Evolutionary conservation across 35 echinoderm and acorn worm genomes (phyloP), one percentile per base, ranked within the genome.

Genomic region (Diadema setosum): DNA sequence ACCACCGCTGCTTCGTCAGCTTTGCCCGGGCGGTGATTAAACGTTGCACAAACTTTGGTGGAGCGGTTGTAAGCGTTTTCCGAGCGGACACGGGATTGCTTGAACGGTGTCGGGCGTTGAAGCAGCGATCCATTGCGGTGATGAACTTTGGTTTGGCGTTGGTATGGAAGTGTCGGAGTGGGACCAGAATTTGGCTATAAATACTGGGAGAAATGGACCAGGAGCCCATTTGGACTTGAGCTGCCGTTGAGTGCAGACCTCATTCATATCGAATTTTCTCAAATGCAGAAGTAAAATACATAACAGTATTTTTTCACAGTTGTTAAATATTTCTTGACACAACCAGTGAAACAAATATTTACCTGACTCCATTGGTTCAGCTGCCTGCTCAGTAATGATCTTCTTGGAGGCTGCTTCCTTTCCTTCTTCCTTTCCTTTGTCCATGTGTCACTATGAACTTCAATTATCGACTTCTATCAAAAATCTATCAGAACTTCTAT

Each of bases 321-420:
- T n/a, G n/a, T n/a, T n/a, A n/a, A n/a, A n/a, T n/a, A 60, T 60
- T 60, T 60, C 57, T 60, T 60, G 57, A 60, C 57, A 60, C 57
- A 60, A 60, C 57, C 57, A 60, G 57, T 60, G 3, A 27, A 27
- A 60, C 17, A 60, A 23, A 60, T 60, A 60, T 60, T 60, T 60
- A 60, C 57, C 57, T 60, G 57, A 75, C n/a, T n/a, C n/a, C n/a
- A n/a, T 75, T 75, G 70, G 70, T 75, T 75, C 39, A 75, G 30
- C 70, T 75, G 70, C 70, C 70, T 75, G 70, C 70, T 75, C 29
- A 75, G 70, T 75, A 75, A 75, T 9, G 70, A 75, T 75, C 70
- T 75, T 42, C 29, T 75, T 75, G 70, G 29, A 75, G 70, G 70
- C 70, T 75, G 29, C 30, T 75, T 23, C 70, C 70, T 75, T 75